These are phyloP conservation scores for Drosophila atripex DNA, from an alignment of 2,888 invertebrate genomes.

Conservation along the genomic window DNA sequence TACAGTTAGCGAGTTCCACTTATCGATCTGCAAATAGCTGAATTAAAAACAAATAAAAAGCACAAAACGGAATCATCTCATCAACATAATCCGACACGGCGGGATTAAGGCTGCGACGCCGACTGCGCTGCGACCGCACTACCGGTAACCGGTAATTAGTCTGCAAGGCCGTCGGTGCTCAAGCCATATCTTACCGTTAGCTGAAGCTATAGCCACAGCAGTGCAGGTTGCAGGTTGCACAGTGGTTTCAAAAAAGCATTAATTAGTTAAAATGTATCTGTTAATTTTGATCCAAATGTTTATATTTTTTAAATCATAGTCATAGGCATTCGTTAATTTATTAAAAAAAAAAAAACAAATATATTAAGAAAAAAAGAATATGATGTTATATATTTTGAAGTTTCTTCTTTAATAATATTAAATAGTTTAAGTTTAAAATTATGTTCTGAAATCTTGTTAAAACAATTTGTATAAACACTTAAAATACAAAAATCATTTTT, in stretches of 20 bases:
- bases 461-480: background rate
- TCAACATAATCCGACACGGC: slow-evolving; percentile 38
- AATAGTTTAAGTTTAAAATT: too few relatives aligned
- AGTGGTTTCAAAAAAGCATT: background rate
- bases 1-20: slow-evolving; percentile 24
- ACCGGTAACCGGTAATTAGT: slow-evolving; percentile 49
- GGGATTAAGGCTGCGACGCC: slow-evolving; percentile 47
- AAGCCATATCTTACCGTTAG: slow-evolving; percentile 10
- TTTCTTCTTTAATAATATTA: too few relatives aligned
- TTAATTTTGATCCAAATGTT: too few relatives aligned
- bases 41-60: slow-evolving; percentile 7
- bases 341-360: too few relatives aligned
- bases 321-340: too few relatives aligned
- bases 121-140: slow-evolving; percentile 31
- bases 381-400: too few relatives aligned
- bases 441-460: too few relatives aligned
- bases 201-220: slow-evolving; percentile 14
- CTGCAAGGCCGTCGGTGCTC: slow-evolving; percentile 41
- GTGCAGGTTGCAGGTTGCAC: slow-evolving; percentile 7
- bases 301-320: too few relatives aligned
- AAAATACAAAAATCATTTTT: background rate
- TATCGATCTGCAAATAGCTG: slow-evolving; percentile 42
- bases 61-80: slow-evolving; percentile 13
- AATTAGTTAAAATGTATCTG: background rate
- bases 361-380: too few relatives aligned